Conservation (phyloP, 2,797 vertebrate genomes). For the Anisognathus igniventris region DNA sequence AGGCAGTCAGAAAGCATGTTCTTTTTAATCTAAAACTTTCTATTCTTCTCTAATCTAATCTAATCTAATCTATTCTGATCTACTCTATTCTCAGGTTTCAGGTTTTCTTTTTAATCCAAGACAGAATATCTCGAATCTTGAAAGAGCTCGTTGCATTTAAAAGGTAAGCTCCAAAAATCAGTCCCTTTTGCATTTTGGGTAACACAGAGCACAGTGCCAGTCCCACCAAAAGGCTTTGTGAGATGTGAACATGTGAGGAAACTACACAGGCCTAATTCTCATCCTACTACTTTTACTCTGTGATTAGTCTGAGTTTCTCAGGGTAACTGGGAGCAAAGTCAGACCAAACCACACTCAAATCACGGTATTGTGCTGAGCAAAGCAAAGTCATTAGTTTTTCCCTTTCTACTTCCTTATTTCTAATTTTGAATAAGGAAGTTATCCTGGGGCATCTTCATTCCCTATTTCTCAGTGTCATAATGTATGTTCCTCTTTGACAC, state of each 20-base stretch:
- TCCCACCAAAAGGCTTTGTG: not conserved
- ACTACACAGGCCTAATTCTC: not conserved
- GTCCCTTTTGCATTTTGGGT: not conserved
- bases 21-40: not conserved
- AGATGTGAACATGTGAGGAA: not conserved
- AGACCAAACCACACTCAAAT: not conserved
- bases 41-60: not conserved
- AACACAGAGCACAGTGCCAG: not conserved
- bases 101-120: not conserved
- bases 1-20: not conserved
- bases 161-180: not conserved
- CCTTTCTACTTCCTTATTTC: slow-evolving; percentile 54
- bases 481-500: slow-evolving; percentile 10
- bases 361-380: not conserved
- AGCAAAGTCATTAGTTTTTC: slow-evolving; percentile 34
- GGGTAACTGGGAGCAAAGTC: not conserved
- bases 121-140: not conserved
- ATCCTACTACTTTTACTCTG: not conserved
- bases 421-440: slow-evolving; percentile 54
- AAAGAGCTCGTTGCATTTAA: not conserved
- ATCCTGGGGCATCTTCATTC: not conserved
- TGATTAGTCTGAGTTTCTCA: not conserved
- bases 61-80: not conserved
- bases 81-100: not conserved
- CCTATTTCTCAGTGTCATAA: not conserved